Evolutionary conservation across 1,140 invertebrate species (phyloP).

Genomic region (Trichonephila clavata): DNA sequence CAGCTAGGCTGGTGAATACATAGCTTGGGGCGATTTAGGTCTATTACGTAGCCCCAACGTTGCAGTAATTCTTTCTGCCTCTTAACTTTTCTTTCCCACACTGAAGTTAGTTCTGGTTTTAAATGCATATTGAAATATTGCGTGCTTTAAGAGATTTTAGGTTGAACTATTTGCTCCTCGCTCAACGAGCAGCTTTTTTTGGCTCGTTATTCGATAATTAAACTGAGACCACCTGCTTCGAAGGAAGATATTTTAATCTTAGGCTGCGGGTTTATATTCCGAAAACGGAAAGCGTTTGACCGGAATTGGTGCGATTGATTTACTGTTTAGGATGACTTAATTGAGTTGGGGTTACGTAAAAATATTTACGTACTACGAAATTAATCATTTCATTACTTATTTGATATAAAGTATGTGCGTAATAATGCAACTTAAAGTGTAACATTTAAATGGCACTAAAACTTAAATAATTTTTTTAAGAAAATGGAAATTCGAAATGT

Average conservation of each 20-base stretch:
- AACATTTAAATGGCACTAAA: no score
- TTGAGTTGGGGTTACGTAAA: background rate
- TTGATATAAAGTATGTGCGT: no score
- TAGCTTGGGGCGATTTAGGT: conserved; percentile 47
- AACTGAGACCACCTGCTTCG: conserved; percentile 27
- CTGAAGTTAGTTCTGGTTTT: background rate
- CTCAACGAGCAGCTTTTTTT: background rate
- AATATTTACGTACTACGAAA: no score
- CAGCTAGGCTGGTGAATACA: conserved; percentile 37
- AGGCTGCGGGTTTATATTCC: background rate
- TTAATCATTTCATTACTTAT: no score
- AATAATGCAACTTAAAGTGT: no score
- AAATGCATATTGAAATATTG: conserved; percentile 61
- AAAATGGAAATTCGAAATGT: no score
- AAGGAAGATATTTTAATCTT: conserved; percentile 25
- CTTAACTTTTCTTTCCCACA: conserved; percentile 29
- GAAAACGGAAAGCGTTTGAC: background rate
- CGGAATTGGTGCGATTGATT: background rate
- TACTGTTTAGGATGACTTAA: background rate
- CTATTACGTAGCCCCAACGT: conserved; percentile 5
- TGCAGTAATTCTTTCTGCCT: conserved; percentile 29
- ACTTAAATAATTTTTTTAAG: no score
- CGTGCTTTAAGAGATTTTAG: conserved; percentile 47
- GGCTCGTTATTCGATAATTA: conserved; percentile 41
- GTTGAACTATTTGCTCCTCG: conserved; percentile 32